Percentiles rank a stretch among this genome's conserved stretches.
phyloP scores from a whole-genome alignment of 2,797 vertebrate genomes.

The Cichlasoma orientale region DNA sequence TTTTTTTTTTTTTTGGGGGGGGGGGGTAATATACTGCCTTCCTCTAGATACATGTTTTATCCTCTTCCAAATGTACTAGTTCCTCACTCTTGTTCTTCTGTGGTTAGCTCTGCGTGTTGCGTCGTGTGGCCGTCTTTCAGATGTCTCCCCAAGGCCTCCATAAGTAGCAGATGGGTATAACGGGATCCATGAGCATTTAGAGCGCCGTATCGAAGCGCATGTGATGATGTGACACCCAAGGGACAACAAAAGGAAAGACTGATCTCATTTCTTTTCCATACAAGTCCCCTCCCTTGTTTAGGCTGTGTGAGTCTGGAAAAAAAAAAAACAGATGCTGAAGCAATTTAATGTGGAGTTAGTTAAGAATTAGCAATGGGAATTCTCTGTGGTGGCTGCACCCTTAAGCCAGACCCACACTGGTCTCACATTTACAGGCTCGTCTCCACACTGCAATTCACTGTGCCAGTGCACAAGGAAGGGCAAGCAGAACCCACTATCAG shows the following conservation, averaged over 20 bases:
- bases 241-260: conserved; percentile 65
- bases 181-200: conserved; percentile 35
- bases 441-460: conserved; percentile 34
- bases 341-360: conserved; percentile 63
- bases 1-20: conserved; percentile 18
- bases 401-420: conserved; percentile 62
- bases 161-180: conserved; percentile 62
- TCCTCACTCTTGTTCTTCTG: conserved; percentile 56
- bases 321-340: conserved; percentile 62
- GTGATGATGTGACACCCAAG: conserved; percentile 72
- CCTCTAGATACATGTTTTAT: conserved; percentile 63
- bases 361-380: conserved; percentile 63
- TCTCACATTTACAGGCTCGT: conserved; percentile 52
- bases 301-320: conserved; percentile 42
- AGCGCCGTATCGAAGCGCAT: conserved; percentile 52
- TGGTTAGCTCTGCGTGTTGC: conserved; percentile 42
- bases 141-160: conserved; percentile 52
- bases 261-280: conserved; percentile 70
- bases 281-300: conserved; percentile 69
- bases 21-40: conserved; percentile 47
- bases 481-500: conserved; percentile 24
- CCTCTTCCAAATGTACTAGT: conserved; percentile 64
- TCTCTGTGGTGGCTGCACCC: conserved; percentile 65
- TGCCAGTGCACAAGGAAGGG: conserved; percentile 32
- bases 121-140: conserved; percentile 58